Conservation (phyloP, 2,888 invertebrate species). For the Temnothorax rugatulus region DNA sequence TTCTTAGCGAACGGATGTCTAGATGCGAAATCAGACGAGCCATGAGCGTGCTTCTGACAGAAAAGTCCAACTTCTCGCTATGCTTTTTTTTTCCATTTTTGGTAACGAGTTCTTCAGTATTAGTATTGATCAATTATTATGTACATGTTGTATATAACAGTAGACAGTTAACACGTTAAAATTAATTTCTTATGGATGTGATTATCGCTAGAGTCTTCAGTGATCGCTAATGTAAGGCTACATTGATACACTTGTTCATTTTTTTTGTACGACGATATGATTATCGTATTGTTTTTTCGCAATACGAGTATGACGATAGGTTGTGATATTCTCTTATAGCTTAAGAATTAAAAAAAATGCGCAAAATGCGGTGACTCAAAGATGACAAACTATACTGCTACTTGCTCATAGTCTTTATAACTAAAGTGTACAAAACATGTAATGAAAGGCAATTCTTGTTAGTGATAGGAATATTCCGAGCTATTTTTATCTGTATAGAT, state of each 20-base stretch:
- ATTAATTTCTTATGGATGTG: slow-evolving; percentile 47
- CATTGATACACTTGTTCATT: slow-evolving; percentile 33
- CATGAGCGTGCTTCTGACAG: background rate
- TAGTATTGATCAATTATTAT: slow-evolving; percentile 76
- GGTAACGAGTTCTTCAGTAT: slow-evolving; percentile 75
- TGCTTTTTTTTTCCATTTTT: background rate
- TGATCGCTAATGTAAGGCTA: slow-evolving; percentile 32
- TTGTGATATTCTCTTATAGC: slow-evolving; percentile 68
- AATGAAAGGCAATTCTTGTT: slow-evolving; percentile 41
- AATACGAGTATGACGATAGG: slow-evolving; percentile 51
- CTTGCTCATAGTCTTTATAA: slow-evolving; percentile 41
- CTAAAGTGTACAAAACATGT: slow-evolving; percentile 41
- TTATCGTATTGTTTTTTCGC: slow-evolving; percentile 17
- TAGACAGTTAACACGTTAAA: slow-evolving; percentile 60
- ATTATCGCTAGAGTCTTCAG: slow-evolving; percentile 53
- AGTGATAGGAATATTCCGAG: slow-evolving; percentile 35
- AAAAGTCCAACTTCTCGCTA: background rate
- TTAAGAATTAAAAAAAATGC: slow-evolving; percentile 11
- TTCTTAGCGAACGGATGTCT: background rate
- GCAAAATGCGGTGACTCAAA: slow-evolving; percentile 15
- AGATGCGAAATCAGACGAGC: slow-evolving; percentile 15
- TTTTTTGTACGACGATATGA: slow-evolving; percentile 55
- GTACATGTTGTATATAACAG: slow-evolving; percentile 82
- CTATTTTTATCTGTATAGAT: slow-evolving; percentile 37
- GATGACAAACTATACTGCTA: slow-evolving; percentile 23